Conservation (phyloP, 2,888 invertebrate species). For the Octodonta nipae region DNA sequence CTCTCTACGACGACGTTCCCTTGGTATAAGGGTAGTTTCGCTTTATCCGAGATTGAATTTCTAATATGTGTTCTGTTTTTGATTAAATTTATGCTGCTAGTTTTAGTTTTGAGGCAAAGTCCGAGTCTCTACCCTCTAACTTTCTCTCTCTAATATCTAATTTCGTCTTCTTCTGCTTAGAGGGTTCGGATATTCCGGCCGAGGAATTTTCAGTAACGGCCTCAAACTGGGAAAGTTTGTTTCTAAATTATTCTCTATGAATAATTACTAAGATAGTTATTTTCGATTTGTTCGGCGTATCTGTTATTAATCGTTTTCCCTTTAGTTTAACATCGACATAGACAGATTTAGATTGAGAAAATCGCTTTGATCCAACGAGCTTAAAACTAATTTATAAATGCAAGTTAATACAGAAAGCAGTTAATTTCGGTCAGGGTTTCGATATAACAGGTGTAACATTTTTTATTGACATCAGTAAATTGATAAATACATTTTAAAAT, state of each 20-base stretch:
- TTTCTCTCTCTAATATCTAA: slow-evolving; percentile 5
- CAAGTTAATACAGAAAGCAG: too few relatives aligned
- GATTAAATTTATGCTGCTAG: slow-evolving; percentile 36
- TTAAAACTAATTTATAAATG: too few relatives aligned
- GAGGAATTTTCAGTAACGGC: slow-evolving; percentile 21
- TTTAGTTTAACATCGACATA: too few relatives aligned
- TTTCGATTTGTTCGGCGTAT: slow-evolving; percentile 12
- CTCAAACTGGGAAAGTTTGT: slow-evolving; percentile 27
- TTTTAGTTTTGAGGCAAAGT: slow-evolving; percentile 25
- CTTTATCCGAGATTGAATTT: slow-evolving; percentile 37
- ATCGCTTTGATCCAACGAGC: too few relatives aligned
- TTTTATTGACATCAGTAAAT: too few relatives aligned
- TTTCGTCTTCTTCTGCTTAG: slow-evolving; percentile 1
- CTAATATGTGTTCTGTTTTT: slow-evolving; percentile 38
- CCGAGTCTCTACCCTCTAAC: slow-evolving; percentile 13
- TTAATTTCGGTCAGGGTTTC: too few relatives aligned
- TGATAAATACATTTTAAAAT: too few relatives aligned
- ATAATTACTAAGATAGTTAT: slow-evolving; percentile 19
- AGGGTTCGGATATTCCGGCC: slow-evolving; percentile 8
- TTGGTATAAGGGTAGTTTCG: slow-evolving; percentile 35
- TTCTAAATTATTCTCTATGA: slow-evolving; percentile 23
- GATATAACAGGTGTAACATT: too few relatives aligned
- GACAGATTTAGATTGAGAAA: too few relatives aligned
- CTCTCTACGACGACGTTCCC: too few relatives aligned
- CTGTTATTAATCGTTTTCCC: slow-evolving; percentile 10